Evolutionary conservation across 2,888 invertebrate species (phyloP).

Genomic region (Eledone cirrhosa): DNA sequence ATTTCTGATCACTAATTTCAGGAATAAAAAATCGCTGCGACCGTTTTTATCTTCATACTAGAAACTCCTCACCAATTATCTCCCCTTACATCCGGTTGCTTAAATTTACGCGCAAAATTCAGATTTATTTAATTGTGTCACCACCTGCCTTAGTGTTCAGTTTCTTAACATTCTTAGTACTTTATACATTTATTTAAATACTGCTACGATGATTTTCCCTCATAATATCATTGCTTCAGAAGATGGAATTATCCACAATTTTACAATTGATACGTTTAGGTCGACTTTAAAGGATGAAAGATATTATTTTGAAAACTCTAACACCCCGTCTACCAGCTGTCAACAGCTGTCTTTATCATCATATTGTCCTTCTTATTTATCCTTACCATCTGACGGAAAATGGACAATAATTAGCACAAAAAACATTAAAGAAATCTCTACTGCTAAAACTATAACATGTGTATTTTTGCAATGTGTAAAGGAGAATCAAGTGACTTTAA

Average conservation of each 20-base stretch:
- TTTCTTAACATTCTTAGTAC: too few relatives aligned
- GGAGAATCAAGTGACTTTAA: neutral
- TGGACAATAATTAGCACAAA: neutral
- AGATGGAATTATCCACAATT: too few relatives aligned
- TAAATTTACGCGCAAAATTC: conserved; percentile 26
- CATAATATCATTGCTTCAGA: too few relatives aligned
- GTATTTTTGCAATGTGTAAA: neutral
- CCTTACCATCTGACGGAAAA: neutral
- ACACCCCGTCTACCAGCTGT: too few relatives aligned
- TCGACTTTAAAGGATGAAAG: too few relatives aligned
- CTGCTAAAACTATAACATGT: neutral
- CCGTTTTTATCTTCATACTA: neutral
- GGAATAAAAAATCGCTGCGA: conserved; percentile 21
- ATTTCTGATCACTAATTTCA: conserved; percentile 68
- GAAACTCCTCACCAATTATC: neutral
- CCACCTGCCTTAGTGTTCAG: neutral
- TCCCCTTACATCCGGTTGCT: conserved; percentile 13
- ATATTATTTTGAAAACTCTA: too few relatives aligned
- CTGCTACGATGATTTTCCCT: too few relatives aligned
- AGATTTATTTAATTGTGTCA: neutral
- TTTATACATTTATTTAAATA: too few relatives aligned
- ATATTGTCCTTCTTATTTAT: neutral
- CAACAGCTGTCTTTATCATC: too few relatives aligned
- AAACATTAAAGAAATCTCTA: conserved; percentile 13
- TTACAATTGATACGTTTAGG: too few relatives aligned